Percentiles rank a stretch among this genome's conserved stretches.
phyloP scores from a whole-genome alignment of 2,888 invertebrate species.

The Operophtera brumata region DNA sequence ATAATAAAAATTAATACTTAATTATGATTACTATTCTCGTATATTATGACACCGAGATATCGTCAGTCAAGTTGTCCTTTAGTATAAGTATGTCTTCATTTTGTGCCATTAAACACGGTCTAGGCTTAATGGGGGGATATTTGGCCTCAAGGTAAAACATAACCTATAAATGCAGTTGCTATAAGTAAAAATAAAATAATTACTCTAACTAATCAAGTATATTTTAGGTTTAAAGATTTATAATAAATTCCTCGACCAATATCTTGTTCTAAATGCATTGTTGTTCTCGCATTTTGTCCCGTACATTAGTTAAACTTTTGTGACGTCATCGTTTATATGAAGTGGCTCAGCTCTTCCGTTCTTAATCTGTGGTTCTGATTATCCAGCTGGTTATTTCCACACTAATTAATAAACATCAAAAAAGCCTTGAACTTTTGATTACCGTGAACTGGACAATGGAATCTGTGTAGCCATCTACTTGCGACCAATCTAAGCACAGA shows the following conservation, averaged over 20 bases:
- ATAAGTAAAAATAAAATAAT: conserved; percentile 85
- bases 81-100: too few species aligned
- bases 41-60: too few species aligned
- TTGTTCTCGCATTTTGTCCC: too few species aligned
- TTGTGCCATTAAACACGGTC: too few species aligned
- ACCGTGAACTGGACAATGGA: conserved; percentile 70
- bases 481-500: conserved; percentile 53
- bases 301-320: too few species aligned
- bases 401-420: conserved; percentile 77
- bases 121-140: too few species aligned
- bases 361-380: conserved; percentile 41
- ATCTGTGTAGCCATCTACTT: conserved; percentile 64
- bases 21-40: too few species aligned
- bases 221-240: conserved; percentile 72
- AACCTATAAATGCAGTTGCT: conserved; percentile 88
- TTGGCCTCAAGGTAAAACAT: conserved; percentile 89
- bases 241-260: conserved; percentile 83
- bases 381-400: conserved; percentile 61
- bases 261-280: too few species aligned
- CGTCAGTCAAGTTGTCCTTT: too few species aligned
- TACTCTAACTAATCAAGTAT: conserved; percentile 84
- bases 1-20: too few species aligned
- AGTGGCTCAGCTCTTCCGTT: conserved; percentile 5
- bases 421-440: conserved; percentile 76
- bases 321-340: background rate